Base-by-base conservation (phyloP, 2,888 invertebrate species). In the Agonum fuliginosum region DNA sequence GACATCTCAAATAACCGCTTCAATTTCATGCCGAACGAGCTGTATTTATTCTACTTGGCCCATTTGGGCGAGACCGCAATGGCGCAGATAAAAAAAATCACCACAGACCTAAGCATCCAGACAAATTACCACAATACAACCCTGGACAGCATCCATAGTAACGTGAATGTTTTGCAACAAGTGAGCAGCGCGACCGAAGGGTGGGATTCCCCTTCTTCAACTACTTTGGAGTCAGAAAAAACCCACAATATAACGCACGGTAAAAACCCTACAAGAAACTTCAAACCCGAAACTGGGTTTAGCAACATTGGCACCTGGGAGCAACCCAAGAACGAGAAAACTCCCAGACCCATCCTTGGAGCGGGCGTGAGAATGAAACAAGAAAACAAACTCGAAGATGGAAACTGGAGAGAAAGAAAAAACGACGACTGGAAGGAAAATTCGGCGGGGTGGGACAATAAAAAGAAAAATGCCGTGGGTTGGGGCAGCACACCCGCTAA, bases 1-100 rank as follows among this genome's bases (percentile, higher is more conserved):
- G 89, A 89, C 79, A 80, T 88, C 19, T 82, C 83, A 4, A 83
- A 82, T 81, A 83, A 84, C 71, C 81, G 84, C 51, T 88, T 86
- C 80, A 83, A 82, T 34, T 79, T 86, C 10, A 81, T 88, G 46
- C 83, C 86, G 8, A 78, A 82, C 1, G 84, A 87, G 10, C 78
- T 86, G 10, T 83, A 86, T 70, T 84, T 82, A 43, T 87, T 87
- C 80, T 87, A 88, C 80, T 83, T 85, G 27, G 81, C 82, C 6
- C 83, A 84, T 43, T 80, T 87, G n/a, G 86, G 85, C 17, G 85
- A 84, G 46, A 79, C 81, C 69, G 83, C 83, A 17, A 83, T 86
- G 82, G 80, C 54, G n/a, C 41, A 17, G 10, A 77, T 77, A 3
- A 77, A 70, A 72, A 78, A 69, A 58, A 46, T 76, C n/a, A 76